A percentile compares a stretch with the other conserved stretches of the same genome.
Evolutionary conservation across 2,888 invertebrate species (phyloP).

Genomic region (Lamellibrachia satsuma): DNA sequence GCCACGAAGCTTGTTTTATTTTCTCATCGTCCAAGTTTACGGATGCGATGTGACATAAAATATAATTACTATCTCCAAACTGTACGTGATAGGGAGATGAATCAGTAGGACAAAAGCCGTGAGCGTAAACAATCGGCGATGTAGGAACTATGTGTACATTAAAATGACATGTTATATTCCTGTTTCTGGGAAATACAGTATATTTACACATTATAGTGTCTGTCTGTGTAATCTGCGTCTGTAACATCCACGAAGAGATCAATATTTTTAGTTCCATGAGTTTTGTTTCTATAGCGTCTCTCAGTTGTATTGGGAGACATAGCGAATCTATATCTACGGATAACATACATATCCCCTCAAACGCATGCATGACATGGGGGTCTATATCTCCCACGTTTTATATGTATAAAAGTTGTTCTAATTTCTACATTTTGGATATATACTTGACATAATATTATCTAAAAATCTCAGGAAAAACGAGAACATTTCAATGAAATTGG

Average conservation of each 20-base stretch:
- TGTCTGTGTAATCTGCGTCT: neutral
- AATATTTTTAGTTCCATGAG: neutral
- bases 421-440: no score
- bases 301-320: no score
- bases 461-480: no score
- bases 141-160: neutral
- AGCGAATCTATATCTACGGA: no score
- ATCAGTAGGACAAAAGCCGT: neutral
- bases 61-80: neutral
- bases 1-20: neutral
- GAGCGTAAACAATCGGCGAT: neutral
- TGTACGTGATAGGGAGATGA: neutral
- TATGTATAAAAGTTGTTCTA: no score
- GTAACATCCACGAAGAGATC: neutral
- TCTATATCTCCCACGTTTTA: no score
- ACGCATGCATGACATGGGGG: no score
- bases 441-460: no score
- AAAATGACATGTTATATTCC: neutral
- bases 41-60: neutral
- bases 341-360: no score
- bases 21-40: conserved; percentile 17
- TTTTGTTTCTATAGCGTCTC: no score
- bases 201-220: neutral
- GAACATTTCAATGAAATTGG: no score
- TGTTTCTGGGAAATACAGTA: neutral